phyloP scores from a whole-genome alignment of 2,888 invertebrate genomes.

The Tuta absoluta region DNA sequence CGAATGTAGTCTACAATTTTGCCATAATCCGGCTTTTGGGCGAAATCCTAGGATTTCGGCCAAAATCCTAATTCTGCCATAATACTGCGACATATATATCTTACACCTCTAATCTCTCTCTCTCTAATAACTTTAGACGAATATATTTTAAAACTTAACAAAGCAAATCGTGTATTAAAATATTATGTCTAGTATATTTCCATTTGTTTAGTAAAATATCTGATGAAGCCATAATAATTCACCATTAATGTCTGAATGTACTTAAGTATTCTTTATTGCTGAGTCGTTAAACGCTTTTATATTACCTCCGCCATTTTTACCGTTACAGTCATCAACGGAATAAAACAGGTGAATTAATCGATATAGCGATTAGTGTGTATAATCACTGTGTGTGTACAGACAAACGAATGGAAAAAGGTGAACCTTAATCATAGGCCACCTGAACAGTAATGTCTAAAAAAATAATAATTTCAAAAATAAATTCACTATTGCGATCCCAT shows the following conservation, averaged over 20 bases:
- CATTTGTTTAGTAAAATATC: not conserved
- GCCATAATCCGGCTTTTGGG: too few species aligned
- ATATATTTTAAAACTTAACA: too few species aligned
- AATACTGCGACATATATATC: too few species aligned
- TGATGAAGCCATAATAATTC: not conserved
- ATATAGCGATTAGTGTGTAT: not conserved
- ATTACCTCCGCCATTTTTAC: not conserved
- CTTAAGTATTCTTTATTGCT: constrained; percentile 10
- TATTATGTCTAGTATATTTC: not conserved
- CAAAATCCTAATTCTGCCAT: too few species aligned
- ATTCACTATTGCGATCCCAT: too few species aligned
- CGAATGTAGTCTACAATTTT: too few species aligned
- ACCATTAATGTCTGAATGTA: not conserved
- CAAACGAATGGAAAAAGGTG: not conserved
- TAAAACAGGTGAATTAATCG: not conserved
- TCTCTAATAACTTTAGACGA: too few species aligned
- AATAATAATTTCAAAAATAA: too few species aligned
- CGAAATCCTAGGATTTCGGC: too few species aligned
- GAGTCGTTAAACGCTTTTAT: constrained; percentile 6
- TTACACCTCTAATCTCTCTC: too few species aligned
- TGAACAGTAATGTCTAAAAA: too few species aligned
- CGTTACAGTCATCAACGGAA: not conserved
- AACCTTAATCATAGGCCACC: too few species aligned
- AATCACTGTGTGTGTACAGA: not conserved
- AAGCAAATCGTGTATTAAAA: not conserved